Evolutionary conservation across 1,140 invertebrate species (phyloP).

Genomic region (Zeugodacus cucurbitae): DNA sequence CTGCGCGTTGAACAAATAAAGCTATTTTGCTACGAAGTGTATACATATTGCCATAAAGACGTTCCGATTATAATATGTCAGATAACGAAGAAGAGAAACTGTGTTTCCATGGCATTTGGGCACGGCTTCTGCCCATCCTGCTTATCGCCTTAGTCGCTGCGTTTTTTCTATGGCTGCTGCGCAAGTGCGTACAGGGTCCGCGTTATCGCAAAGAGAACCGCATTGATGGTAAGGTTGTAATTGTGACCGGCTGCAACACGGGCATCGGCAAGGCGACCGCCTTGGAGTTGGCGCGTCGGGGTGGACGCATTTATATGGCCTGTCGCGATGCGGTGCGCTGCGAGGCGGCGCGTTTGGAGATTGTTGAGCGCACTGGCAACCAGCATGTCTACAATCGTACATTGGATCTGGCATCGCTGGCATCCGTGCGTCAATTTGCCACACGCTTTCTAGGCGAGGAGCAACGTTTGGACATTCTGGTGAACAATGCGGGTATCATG

Average conservation of each 20-base stretch:
- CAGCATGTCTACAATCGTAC: constrained; percentile 71
- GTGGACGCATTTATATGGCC: constrained; percentile 84
- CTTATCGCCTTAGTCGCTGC: constrained; percentile 46
- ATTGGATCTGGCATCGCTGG: constrained; percentile 82
- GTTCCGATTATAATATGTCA: background rate
- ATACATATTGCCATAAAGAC: background rate
- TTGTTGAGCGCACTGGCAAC: constrained; percentile 67
- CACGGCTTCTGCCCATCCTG: constrained; percentile 53
- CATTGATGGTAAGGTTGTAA: constrained; percentile 65
- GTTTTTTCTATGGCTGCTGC: constrained; percentile 55
- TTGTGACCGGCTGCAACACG: constrained; percentile 79
- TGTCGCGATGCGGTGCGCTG: constrained; percentile 84
- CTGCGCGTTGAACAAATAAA: background rate
- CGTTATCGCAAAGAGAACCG: constrained; percentile 58
- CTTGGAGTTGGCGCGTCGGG: constrained; percentile 78
- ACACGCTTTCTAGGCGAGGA: constrained; percentile 70
- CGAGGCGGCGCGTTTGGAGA: constrained; percentile 70
- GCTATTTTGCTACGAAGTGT: background rate
- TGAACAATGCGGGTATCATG: constrained; percentile 93
- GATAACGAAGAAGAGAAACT: constrained; percentile 47
- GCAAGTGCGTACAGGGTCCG: constrained; percentile 58
- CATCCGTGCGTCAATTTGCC: constrained; percentile 69
- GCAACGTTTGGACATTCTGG: constrained; percentile 79
- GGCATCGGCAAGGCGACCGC: constrained; percentile 93
- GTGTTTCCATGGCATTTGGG: constrained; percentile 61